A percentile compares a stretch with the other conserved stretches of the same genome.
Conservation (phyloP, 2,113 vertebrate genomes). For the Etheostoma cragini region DNA sequence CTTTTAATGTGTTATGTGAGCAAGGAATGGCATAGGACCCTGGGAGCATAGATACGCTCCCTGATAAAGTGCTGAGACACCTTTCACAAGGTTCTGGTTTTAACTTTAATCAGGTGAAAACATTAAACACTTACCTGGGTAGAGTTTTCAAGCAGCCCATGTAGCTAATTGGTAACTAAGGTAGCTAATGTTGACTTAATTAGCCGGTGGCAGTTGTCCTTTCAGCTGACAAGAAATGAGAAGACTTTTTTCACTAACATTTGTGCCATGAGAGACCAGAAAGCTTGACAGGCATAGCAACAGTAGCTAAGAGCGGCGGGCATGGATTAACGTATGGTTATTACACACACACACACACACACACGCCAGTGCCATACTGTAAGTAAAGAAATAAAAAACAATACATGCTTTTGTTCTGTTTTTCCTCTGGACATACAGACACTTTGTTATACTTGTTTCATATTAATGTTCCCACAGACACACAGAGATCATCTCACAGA, state of each 20-base stretch:
- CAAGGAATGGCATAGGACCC: too few species aligned
- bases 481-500: slow-evolving; percentile 33
- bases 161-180: too few species aligned
- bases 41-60: too few species aligned
- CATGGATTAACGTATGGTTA: too few species aligned
- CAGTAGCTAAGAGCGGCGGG: background rate
- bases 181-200: background rate
- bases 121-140: too few species aligned
- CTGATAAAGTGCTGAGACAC: too few species aligned
- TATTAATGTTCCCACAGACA: slow-evolving; percentile 1
- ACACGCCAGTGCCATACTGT: background rate
- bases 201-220: background rate
- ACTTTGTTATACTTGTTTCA: background rate
- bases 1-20: too few species aligned
- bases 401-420: background rate
- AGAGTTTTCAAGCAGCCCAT: too few species aligned
- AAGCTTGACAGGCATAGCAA: background rate
- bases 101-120: too few species aligned
- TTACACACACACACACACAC: background rate
- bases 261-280: background rate
- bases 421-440: background rate
- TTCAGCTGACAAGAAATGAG: too few species aligned
- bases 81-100: too few species aligned
- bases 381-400: background rate
- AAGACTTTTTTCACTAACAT: too few species aligned